These are phyloP conservation scores for Melanogrammus aeglefinus DNA, from an alignment of 2,797 vertebrate species.

Conservation along the genomic window DNA sequence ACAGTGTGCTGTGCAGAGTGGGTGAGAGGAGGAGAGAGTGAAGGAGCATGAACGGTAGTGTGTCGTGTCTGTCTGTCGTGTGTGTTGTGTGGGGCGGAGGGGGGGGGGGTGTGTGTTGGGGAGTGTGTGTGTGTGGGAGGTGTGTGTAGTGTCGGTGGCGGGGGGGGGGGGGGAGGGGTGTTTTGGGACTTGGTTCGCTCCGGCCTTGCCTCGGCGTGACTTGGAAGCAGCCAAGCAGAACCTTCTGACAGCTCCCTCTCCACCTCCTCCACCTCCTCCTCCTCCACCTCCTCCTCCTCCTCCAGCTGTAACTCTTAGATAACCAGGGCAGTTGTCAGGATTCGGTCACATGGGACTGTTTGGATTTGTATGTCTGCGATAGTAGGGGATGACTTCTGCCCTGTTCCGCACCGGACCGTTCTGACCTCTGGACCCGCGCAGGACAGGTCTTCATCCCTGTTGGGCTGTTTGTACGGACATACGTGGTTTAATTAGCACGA, in stretches of 20 bases:
- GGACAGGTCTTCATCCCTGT: too few relatives aligned
- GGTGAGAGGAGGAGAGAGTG: not conserved
- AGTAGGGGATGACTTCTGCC: too few relatives aligned
- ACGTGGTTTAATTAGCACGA: too few relatives aligned
- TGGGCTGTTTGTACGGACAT: too few relatives aligned
- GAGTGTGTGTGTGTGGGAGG: too few relatives aligned
- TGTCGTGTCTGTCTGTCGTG: not conserved
- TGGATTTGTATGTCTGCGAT: too few relatives aligned
- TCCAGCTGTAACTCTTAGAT: conserved; percentile 35
- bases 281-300: conserved; percentile 12
- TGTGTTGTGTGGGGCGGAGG: conserved; percentile 4
- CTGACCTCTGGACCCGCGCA: too few relatives aligned
- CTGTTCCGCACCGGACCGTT: too few relatives aligned
- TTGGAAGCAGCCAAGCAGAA: conserved; percentile 65
- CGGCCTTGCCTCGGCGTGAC: conserved; percentile 46
- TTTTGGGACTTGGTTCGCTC: conserved; percentile 17
- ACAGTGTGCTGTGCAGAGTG: too few relatives aligned
- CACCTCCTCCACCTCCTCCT: conserved; percentile 15
- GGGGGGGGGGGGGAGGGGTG: too few relatives aligned
- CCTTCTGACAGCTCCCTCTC: conserved; percentile 60
- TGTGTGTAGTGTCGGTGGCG: too few relatives aligned
- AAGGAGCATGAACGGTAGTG: not conserved
- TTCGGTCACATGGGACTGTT: conserved; percentile 14
- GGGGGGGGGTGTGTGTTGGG: not conserved
- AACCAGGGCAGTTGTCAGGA: conserved; percentile 28